Base-by-base conservation (phyloP, 2,888 invertebrate genomes). In the Tinea semifulvella region DNA sequence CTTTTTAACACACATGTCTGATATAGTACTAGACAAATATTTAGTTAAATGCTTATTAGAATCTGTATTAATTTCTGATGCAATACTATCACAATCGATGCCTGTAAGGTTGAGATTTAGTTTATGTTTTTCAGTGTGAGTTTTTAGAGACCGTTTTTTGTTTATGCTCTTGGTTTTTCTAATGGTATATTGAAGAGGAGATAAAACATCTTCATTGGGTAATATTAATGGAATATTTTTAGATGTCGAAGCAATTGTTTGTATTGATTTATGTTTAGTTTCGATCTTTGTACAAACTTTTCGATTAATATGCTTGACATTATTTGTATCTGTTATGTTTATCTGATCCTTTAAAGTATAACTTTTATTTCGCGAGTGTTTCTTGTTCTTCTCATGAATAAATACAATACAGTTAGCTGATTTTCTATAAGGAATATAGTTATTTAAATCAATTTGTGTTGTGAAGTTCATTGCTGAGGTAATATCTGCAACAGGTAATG, bases 161-260 rank as follows among this genome's bases (percentile, higher is more conserved):
- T 56, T 56, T 53, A 48, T 56, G 64, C 19, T 56, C 61, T 45
- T 52, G 65, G n/a, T 53, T 46, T 58, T 65, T 55, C 70, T 72
- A 2, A 79, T 56, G 1, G 68, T 73, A 43, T 74, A 77, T 51
- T 60, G 66, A 2, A 68, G 58, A 1, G 69, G 65, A 1, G 55
- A 47, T 1, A 53, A 50, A 6, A 58, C 53, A 28, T 52, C 50
- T 2, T 61, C 56, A 19, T 61, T 59, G 14, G 79, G 74, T 48
- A 80, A 68, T 1, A 65, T 58, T 48, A 70, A 46, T 5, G 79
- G 79, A 1, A 65, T 52, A 39, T 66, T 58, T 58, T 72, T 71
- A 10, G 74, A 18, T 38, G 11, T 19, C 4, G 11, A 7, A 18
- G 5, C 2, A 16, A 25, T n/a, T 40, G 19, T 17, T 38, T 27